phyloP scores from a whole-genome alignment of 2,888 invertebrate genomes.

The Drosophila prolongata region DNA sequence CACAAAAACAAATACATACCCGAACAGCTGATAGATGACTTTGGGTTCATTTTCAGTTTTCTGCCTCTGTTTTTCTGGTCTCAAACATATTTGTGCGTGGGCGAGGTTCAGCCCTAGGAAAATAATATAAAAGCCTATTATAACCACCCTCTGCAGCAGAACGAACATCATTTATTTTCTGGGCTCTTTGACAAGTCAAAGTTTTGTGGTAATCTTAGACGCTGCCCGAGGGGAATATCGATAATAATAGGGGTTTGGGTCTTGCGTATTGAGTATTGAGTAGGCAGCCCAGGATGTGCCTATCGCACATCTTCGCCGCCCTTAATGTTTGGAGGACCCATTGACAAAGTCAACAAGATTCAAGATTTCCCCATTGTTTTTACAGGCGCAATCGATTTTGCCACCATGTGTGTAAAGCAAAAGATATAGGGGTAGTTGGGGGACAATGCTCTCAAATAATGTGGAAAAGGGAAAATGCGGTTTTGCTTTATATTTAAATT shows the following conservation, averaged over 20 bases:
- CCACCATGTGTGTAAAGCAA: constrained; percentile 13
- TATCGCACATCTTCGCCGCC: constrained; percentile 21
- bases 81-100: constrained; percentile 24
- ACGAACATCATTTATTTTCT: constrained; percentile 20
- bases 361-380: constrained; percentile 21
- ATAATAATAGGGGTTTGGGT: background rate
- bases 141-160: constrained; percentile 4
- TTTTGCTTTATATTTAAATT: background rate
- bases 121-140: constrained; percentile 5
- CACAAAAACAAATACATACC: constrained; percentile 15
- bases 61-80: background rate
- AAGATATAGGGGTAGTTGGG: background rate
- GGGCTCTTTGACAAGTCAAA: constrained; percentile 12
- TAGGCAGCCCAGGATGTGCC: constrained; percentile 13
- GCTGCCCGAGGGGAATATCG: constrained; percentile 6
- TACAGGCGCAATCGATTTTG: constrained; percentile 20
- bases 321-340: constrained; percentile 17
- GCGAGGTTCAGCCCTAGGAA: constrained; percentile 24
- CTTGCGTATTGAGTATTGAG: no score
- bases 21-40: constrained; percentile 35
- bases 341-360: constrained; percentile 24
- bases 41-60: constrained; percentile 21
- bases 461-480: background rate
- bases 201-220: constrained; percentile 18
- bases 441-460: background rate